Base-by-base conservation (phyloP, 2,797 vertebrate species). In the Pteropus rufus region DNA sequence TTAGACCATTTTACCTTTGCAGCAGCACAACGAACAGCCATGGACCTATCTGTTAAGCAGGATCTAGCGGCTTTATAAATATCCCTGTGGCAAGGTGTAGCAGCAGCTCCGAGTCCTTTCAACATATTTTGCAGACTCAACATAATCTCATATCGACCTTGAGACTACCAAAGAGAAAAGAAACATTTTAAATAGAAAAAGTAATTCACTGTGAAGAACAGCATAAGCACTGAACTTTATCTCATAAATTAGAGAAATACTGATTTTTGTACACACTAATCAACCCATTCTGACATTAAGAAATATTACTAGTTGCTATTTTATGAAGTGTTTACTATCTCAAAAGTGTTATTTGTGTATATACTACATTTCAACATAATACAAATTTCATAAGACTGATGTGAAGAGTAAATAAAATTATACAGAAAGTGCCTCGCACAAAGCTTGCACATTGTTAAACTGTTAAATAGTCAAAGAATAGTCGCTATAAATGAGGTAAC, bases 141-240 rank as follows among this genome's bases (percentile, higher is more conserved):
- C 99, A 99, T 99, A 98, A 99, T 99, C 98, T 99, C 99, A 89
- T 99, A 99, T 1, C 99, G 99, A 65, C 99, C 99, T 98, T 99
- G 99, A 98, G 99, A 99, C 99, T 99, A 97, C 90, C 89, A 97
- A 93, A 95, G 67, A 67, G 80, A 96, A 95, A 94, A 56, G 29
- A 73, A 95, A 83, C 3, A 21, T 95, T 64, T 26, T 72, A 62
- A 80, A n/a, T 5, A 75, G 26, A 19, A 85, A 65, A 76, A 86
- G 65, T 83, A 77, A 64, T 81, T 41, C 52, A 96, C 19, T 70
- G 11, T 76, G 39, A 91, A 94, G 56, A 34, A 67, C 41, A 97
- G 85, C 49, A 97, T 94, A 96, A 96, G 49, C 0, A 7, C 0
- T 69, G 21, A 4, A 89, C 72, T 39, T 87, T 95, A 97, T 19